These are phyloP conservation scores for Plagodis pulveraria DNA, from an alignment of 2,888 invertebrate genomes.

Conservation along the genomic window DNA sequence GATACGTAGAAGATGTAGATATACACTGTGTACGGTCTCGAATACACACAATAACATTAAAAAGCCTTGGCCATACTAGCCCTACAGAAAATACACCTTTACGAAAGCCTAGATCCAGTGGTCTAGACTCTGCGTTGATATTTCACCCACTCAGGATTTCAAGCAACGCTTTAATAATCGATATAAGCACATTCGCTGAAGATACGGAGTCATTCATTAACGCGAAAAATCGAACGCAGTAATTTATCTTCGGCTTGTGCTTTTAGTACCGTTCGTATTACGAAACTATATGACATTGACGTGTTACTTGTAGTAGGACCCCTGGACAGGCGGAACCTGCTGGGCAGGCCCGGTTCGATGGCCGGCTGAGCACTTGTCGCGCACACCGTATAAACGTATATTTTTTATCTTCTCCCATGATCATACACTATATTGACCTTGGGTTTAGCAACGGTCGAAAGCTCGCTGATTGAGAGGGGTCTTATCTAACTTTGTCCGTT, in stretches of 20 bases:
- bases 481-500: not conserved
- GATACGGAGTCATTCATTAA: slow-evolving; percentile 2
- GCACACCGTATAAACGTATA: slow-evolving; percentile 40
- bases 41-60: too few relatives aligned
- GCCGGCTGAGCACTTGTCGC: slow-evolving; percentile 66
- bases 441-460: slow-evolving; percentile 34
- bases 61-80: too few relatives aligned
- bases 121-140: too few relatives aligned
- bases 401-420: slow-evolving; percentile 48
- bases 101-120: too few relatives aligned
- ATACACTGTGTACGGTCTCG: too few relatives aligned
- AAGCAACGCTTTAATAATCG: not conserved
- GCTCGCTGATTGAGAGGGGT: slow-evolving; percentile 4
- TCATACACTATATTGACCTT: slow-evolving; percentile 52
- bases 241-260: slow-evolving; percentile 18
- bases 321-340: slow-evolving; percentile 62
- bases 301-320: slow-evolving; percentile 31
- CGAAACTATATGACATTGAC: slow-evolving; percentile 25
- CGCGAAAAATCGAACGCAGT: slow-evolving; percentile 20
- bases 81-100: too few relatives aligned
- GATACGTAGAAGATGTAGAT: too few relatives aligned
- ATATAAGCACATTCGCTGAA: slow-evolving; percentile 2
- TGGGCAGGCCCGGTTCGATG: slow-evolving; percentile 69
- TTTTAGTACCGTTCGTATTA: slow-evolving; percentile 11
- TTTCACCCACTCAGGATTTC: too few relatives aligned